Evolutionary conservation across 1,140 invertebrate genomes (phyloP).

Genomic region (Acyrthosiphon pisum): DNA sequence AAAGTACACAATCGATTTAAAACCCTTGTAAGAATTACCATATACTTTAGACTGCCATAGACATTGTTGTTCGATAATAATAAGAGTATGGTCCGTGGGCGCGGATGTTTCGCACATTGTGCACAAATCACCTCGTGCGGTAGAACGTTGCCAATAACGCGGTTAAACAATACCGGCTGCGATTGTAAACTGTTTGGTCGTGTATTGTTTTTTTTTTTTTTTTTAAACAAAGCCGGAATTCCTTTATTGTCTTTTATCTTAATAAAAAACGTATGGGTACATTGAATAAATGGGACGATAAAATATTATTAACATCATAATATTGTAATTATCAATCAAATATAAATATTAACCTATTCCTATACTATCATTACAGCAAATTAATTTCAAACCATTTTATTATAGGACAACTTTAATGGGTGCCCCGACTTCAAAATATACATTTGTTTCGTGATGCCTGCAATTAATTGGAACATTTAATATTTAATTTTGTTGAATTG

Average conservation of each 20-base stretch:
- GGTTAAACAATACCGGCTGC: neutral
- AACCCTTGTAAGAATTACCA: conserved; percentile 20
- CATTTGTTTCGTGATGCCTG: neutral
- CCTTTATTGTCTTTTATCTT: neutral
- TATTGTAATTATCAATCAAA: neutral
- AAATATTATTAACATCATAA: no score
- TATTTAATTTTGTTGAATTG: conserved; percentile 12
- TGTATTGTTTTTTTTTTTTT: neutral
- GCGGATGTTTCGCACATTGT: conserved; percentile 7
- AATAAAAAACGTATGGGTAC: neutral
- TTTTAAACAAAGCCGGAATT: neutral
- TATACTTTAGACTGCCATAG: neutral
- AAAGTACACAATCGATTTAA: conserved; percentile 27
- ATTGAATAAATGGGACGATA: neutral
- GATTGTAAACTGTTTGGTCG: neutral
- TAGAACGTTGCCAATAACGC: neutral
- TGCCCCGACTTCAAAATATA: neutral
- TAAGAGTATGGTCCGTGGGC: neutral
- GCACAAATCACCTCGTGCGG: neutral
- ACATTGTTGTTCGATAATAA: neutral
- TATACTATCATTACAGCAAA: no score
- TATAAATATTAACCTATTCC: neutral
- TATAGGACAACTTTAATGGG: neutral
- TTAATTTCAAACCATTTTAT: neutral
- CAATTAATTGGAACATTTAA: conserved; percentile 2